phyloP scores from a whole-genome alignment of 1,140 invertebrate genomes.

The Drosophila orena region DNA sequence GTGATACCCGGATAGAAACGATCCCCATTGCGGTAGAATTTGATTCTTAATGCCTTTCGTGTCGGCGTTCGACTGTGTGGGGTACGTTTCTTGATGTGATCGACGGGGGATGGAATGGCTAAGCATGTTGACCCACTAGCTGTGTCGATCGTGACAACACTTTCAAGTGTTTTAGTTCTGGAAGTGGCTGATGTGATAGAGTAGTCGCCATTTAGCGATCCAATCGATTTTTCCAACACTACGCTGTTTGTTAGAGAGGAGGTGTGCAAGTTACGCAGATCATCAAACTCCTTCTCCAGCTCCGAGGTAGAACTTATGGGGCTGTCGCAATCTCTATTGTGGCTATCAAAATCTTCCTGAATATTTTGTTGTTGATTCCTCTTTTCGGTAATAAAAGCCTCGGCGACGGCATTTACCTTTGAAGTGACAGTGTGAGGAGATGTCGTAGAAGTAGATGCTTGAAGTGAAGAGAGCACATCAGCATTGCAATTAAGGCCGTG shows the following conservation, averaged over 20 bases:
- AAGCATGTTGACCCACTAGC: constrained; percentile 5
- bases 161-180: constrained; percentile 6
- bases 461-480: constrained; percentile 56
- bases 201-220: constrained; percentile 71
- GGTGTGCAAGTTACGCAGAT: constrained; percentile 65
- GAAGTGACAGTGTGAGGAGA: constrained; percentile 27
- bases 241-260: constrained; percentile 62
- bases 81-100: constrained; percentile 78
- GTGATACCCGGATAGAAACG: constrained; percentile 96
- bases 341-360: not conserved
- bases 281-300: constrained; percentile 72
- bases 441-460: constrained; percentile 17
- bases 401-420: constrained; percentile 25
- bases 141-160: constrained; percentile 22
- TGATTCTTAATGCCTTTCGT: constrained; percentile 94
- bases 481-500: constrained; percentile 60
- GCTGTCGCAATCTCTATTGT: constrained; percentile 70
- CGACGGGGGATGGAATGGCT: constrained; percentile 9
- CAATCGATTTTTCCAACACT: constrained; percentile 73
- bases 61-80: constrained; percentile 87
- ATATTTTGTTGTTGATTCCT: constrained; percentile 23
- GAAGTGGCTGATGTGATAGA: constrained; percentile 50
- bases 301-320: constrained; percentile 70
- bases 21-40: constrained; percentile 98
- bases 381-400: constrained; percentile 39